A percentile compares a stretch with the other conserved stretches of the same genome.
These are phyloP conservation scores for Amblyopsis hoosieri DNA, from an alignment of 2,797 vertebrate genomes.

Conservation along the genomic window DNA sequence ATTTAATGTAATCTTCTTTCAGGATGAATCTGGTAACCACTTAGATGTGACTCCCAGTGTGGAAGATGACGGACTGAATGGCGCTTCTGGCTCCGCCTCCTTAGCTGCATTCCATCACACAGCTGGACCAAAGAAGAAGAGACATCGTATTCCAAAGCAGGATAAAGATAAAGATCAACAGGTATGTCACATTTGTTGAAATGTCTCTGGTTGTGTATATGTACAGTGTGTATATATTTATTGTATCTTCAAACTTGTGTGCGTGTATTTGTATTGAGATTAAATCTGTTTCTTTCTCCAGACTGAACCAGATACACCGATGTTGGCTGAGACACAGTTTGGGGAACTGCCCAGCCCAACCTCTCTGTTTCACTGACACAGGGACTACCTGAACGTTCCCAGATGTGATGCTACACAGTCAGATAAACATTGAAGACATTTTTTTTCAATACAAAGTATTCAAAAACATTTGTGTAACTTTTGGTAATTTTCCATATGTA, in stretches of 20 bases:
- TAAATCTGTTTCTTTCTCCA: slow-evolving; percentile 38
- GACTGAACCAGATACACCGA: slow-evolving; percentile 71
- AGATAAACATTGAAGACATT: slow-evolving; percentile 23
- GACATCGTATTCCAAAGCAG: slow-evolving; percentile 71
- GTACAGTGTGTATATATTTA: neutral
- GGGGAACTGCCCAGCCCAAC: slow-evolving; percentile 78
- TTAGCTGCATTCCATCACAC: slow-evolving; percentile 57
- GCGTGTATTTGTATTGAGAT: too few relatives aligned
- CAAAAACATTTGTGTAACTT: slow-evolving; percentile 2
- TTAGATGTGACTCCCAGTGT: slow-evolving; percentile 60
- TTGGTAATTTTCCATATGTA: slow-evolving; percentile 2
- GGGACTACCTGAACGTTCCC: slow-evolving; percentile 17
- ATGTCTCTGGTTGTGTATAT: neutral
- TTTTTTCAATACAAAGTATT: slow-evolving; percentile 31
- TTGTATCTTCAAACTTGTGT: too few relatives aligned
- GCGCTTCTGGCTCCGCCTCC: slow-evolving; percentile 59
- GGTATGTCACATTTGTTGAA: slow-evolving; percentile 42
- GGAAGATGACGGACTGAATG: slow-evolving; percentile 70
- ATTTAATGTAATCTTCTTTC: slow-evolving; percentile 16
- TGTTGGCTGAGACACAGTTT: slow-evolving; percentile 72
- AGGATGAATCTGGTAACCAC: slow-evolving; percentile 74
- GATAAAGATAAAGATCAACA: slow-evolving; percentile 77
- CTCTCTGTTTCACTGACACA: slow-evolving; percentile 73
- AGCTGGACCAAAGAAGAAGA: slow-evolving; percentile 73
- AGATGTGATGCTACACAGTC: slow-evolving; percentile 12